Evolutionary conservation across 2,113 vertebrate genomes (phyloP).

Genomic region (Siniperca knerii): DNA sequence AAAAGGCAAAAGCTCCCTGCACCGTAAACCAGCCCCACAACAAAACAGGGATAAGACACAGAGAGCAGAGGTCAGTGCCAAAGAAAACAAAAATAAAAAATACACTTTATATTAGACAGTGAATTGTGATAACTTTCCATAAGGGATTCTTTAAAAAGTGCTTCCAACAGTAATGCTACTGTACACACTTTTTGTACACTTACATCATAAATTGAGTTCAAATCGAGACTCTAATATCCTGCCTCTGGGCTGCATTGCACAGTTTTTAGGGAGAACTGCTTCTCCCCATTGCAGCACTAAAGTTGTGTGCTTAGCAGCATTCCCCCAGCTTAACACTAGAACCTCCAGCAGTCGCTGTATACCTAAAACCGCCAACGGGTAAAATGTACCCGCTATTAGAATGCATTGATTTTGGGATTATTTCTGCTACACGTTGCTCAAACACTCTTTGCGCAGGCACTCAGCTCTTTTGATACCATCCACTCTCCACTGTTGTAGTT

Average conservation of each 20-base stretch:
- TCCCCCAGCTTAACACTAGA: not conserved
- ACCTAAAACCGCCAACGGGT: too few species aligned
- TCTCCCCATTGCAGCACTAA: not conserved
- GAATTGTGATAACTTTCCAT: slow-evolving; percentile 2
- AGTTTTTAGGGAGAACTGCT: not conserved
- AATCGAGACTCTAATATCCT: not conserved
- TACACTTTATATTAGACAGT: not conserved
- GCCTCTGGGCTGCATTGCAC: not conserved
- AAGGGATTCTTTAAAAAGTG: not conserved
- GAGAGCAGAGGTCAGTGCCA: not conserved
- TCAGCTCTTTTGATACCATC: too few species aligned
- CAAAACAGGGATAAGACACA: slow-evolving; percentile 6
- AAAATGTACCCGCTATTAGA: too few species aligned
- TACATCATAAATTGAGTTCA: not conserved
- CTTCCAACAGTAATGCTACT: not conserved
- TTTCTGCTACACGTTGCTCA: too few species aligned
- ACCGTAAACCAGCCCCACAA: not conserved
- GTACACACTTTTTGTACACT: not conserved
- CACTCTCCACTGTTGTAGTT: too few species aligned
- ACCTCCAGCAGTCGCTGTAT: too few species aligned
- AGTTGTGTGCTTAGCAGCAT: not conserved
- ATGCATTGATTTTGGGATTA: too few species aligned
- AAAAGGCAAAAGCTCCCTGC: slow-evolving; percentile 16
- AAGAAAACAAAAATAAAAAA: not conserved
- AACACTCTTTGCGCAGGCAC: too few species aligned